Conservation (phyloP, 1,140 invertebrate genomes). For the Drosophila busckii region DNA sequence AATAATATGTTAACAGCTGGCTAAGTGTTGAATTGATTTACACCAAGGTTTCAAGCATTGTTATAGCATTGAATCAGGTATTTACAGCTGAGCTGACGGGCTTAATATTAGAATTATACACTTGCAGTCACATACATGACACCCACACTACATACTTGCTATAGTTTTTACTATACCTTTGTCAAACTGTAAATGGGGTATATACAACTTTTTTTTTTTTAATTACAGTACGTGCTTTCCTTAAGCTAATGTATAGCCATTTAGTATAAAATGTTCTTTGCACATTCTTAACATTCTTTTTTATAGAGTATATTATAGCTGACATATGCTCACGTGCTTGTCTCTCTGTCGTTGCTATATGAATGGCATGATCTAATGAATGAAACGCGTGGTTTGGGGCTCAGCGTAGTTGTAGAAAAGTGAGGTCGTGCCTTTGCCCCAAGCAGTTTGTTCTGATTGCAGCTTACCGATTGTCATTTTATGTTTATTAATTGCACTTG, state of each 20-base stretch:
- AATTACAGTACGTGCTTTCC: too few species aligned
- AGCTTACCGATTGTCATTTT: slow-evolving; percentile 66
- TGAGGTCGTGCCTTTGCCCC: slow-evolving; percentile 5
- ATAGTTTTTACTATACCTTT: too few species aligned
- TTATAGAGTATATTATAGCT: too few species aligned
- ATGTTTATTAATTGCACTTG: slow-evolving; percentile 1
- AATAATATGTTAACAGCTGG: background rate
- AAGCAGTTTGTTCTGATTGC: slow-evolving; percentile 10
- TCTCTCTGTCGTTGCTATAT: slow-evolving; percentile 26
- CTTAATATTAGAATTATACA: too few species aligned
- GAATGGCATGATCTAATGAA: slow-evolving; percentile 72
- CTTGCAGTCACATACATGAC: background rate
- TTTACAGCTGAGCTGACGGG: too few species aligned
- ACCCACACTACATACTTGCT: too few species aligned
- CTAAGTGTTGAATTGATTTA: background rate
- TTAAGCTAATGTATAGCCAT: too few species aligned
- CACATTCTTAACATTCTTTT: too few species aligned
- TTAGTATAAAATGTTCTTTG: too few species aligned
- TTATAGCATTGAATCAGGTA: slow-evolving; percentile 28
- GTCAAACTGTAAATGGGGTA: too few species aligned
- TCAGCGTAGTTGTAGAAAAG: slow-evolving; percentile 39
- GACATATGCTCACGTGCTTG: slow-evolving; percentile 29
- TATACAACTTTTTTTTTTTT: too few species aligned
- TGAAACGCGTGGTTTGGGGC: slow-evolving; percentile 53
- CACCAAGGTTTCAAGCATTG: slow-evolving; percentile 33